Percentiles rank a stretch among this genome's conserved stretches.
phyloP scores from a whole-genome alignment of 2,797 vertebrate species.

The Crenuchus spilurus region DNA sequence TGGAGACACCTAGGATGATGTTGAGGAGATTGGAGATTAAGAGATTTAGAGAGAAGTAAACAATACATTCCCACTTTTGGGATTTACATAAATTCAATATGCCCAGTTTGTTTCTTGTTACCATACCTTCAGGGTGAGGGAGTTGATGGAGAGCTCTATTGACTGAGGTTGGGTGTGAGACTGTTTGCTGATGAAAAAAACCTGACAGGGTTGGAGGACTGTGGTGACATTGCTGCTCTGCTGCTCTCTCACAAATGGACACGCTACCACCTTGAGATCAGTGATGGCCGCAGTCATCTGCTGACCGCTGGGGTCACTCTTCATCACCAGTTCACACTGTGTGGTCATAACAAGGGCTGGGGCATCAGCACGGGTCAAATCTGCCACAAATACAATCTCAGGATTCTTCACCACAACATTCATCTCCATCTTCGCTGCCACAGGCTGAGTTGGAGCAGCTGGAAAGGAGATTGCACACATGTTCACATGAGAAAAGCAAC shows the following conservation, averaged over 20 bases:
- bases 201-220: constrained; percentile 91
- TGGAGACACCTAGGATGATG: constrained; percentile 87
- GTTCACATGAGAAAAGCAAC: no score
- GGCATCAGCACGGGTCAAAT: constrained; percentile 91
- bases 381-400: constrained; percentile 96
- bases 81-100: no score
- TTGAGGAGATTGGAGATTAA: background rate
- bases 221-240: constrained; percentile 87
- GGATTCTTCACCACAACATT: constrained; percentile 90
- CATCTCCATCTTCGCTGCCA: constrained; percentile 82
- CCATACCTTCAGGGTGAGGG: constrained; percentile 88
- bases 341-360: constrained; percentile 91
- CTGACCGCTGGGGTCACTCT: constrained; percentile 76
- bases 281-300: constrained; percentile 86
- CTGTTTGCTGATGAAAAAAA: constrained; percentile 85
- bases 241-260: constrained; percentile 88
- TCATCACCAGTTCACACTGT: constrained; percentile 87
- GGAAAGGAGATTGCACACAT: constrained; percentile 25
- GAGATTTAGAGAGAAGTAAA: no score
- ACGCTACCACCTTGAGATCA: constrained; percentile 90
- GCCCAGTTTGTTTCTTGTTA: no score
- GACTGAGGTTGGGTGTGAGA: constrained; percentile 75
- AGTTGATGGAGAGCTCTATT: constrained; percentile 86
- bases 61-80: no score
- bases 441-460: constrained; percentile 71